phyloP scores from a whole-genome alignment of 2,797 vertebrate genomes.

The Gallinago solitaria region DNA sequence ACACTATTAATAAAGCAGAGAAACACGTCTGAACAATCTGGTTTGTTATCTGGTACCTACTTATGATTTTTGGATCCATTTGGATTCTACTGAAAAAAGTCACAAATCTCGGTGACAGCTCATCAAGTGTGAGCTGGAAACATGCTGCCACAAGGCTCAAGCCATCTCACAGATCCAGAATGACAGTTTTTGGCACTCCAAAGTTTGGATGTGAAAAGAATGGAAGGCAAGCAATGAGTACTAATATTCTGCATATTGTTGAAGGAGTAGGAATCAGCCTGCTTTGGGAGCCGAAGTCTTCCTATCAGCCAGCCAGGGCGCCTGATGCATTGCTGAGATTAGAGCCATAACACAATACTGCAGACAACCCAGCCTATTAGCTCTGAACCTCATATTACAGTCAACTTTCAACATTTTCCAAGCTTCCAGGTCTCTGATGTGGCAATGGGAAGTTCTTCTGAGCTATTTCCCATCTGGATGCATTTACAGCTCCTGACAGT shows the following conservation, averaged over 20 bases:
- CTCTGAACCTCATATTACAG: slow-evolving; percentile 45
- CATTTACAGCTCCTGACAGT: slow-evolving; percentile 15
- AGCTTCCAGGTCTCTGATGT: slow-evolving; percentile 42
- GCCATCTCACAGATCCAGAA: neutral
- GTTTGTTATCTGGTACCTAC: neutral
- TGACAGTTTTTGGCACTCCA: neutral
- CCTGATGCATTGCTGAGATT: neutral
- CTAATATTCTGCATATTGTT: neutral
- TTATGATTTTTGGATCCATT: neutral
- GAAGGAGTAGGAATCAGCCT: neutral
- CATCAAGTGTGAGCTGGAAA: neutral
- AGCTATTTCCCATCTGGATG: slow-evolving; percentile 30
- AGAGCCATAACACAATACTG: neutral
- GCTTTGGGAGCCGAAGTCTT: neutral
- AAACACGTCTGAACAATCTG: neutral
- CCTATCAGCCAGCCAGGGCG: neutral
- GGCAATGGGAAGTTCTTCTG: slow-evolving; percentile 22
- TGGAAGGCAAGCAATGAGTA: neutral
- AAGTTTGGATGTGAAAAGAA: neutral
- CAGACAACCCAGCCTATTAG: slow-evolving; percentile 12
- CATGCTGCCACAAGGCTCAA: neutral
- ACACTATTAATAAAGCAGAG: neutral
- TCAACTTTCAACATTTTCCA: slow-evolving; percentile 59
- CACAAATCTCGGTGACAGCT: neutral
- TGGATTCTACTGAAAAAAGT: neutral